A percentile compares a stretch with the other conserved stretches of the same genome.
These are phyloP conservation scores for Drosophila recens DNA, from an alignment of 2,888 invertebrate genomes.

Conservation along the genomic window DNA sequence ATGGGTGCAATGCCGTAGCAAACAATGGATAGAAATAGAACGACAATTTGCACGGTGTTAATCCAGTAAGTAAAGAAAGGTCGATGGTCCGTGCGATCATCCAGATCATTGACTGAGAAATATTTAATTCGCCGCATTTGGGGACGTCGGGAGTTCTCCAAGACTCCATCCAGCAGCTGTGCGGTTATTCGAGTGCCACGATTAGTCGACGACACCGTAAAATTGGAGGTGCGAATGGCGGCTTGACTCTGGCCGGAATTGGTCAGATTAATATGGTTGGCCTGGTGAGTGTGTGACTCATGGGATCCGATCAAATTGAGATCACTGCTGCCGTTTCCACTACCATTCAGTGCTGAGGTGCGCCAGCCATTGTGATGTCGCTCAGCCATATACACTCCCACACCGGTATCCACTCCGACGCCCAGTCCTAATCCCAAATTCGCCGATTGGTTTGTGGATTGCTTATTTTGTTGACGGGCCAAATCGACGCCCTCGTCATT, in stretches of 20 bases:
- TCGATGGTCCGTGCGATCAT: conserved; percentile 96
- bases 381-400: conserved; percentile 81
- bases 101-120: conserved; percentile 86
- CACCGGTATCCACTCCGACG: conserved; percentile 24
- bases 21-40: conserved; percentile 94
- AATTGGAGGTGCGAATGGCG: conserved; percentile 51
- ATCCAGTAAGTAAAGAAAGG: conserved; percentile 99
- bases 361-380: conserved; percentile 83
- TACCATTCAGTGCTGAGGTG: conserved; percentile 72
- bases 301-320: conserved; percentile 40
- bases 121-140: conserved; percentile 91
- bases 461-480: conserved; percentile 30
- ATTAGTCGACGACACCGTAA: conserved; percentile 48
- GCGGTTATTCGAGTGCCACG: conserved; percentile 91
- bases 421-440: conserved; percentile 49
- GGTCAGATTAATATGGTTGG: conserved; percentile 41
- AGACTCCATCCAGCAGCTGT: conserved; percentile 92
- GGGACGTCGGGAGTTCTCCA: conserved; percentile 95
- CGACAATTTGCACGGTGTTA: conserved; percentile 96
- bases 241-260: conserved; percentile 52
- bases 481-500: conserved; percentile 41
- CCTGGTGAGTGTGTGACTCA: conserved; percentile 41
- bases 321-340: conserved; percentile 43
- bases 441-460: conserved; percentile 13
- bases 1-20: conserved; percentile 98